Conservation (phyloP, 2,888 invertebrate species). For the Litoditis marina region DNA sequence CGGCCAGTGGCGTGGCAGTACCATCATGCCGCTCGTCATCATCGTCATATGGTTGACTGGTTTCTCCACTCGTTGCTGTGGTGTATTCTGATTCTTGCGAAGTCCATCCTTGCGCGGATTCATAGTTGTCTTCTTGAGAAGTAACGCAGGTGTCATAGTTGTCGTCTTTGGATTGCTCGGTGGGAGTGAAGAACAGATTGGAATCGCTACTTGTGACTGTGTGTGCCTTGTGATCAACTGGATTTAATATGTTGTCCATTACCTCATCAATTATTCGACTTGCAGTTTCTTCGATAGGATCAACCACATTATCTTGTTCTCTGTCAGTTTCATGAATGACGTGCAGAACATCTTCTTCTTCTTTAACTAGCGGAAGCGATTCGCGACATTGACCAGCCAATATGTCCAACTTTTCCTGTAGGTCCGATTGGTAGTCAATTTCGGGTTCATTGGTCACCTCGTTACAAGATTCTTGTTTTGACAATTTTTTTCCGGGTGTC, state of each 20-base stretch:
- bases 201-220: slow-evolving; percentile 17
- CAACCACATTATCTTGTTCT: slow-evolving; percentile 24
- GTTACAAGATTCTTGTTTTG: slow-evolving; percentile 42
- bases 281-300: slow-evolving; percentile 25
- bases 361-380: slow-evolving; percentile 15
- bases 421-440: slow-evolving; percentile 47
- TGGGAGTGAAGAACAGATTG: slow-evolving; percentile 36
- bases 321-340: slow-evolving; percentile 30
- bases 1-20: slow-evolving; percentile 35
- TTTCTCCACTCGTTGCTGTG: slow-evolving; percentile 32
- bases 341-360: slow-evolving; percentile 36
- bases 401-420: slow-evolving; percentile 43
- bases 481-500: slow-evolving; percentile 13
- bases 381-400: slow-evolving; percentile 29
- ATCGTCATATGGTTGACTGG: slow-evolving; percentile 33
- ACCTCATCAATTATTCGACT: slow-evolving; percentile 31
- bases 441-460: slow-evolving; percentile 46
- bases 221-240: too few species aligned
- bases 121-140: slow-evolving; percentile 48
- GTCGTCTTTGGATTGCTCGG: slow-evolving; percentile 33
- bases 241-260: slow-evolving; percentile 21
- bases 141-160: slow-evolving; percentile 50
- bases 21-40: slow-evolving; percentile 27
- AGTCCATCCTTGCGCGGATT: slow-evolving; percentile 43
- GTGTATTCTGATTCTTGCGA: slow-evolving; percentile 50